Percentiles rank a stretch among this genome's conserved stretches.
Evolutionary conservation across 1,140 invertebrate genomes (phyloP).

Genomic region (Galendromus occidentalis): DNA sequence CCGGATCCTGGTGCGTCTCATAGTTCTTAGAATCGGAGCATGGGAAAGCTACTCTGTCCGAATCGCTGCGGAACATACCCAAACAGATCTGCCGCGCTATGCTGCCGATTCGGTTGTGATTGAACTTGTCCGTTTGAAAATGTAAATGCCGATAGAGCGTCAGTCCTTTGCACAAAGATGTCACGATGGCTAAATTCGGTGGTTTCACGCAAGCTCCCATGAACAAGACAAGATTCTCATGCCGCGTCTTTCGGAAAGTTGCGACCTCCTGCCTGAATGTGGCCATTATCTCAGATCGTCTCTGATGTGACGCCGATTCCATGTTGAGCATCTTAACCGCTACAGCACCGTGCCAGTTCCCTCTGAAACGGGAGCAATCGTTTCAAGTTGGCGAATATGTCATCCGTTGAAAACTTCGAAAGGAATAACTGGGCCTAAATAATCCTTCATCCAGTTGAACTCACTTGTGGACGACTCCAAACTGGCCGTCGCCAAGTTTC

Average conservation of each 20-base stretch:
- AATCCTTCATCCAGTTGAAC: too few species aligned
- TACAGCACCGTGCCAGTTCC: constrained; percentile 93
- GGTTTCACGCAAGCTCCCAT: constrained; percentile 99
- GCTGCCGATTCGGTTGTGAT: constrained; percentile 72
- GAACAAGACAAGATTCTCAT: constrained; percentile 95
- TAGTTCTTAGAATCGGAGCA: too few species aligned
- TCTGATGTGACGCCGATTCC: constrained; percentile 37
- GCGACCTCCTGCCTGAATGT: constrained; percentile 86
- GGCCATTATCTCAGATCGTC: constrained; percentile 75
- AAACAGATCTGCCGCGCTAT: constrained; percentile 94
- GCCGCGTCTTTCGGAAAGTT: constrained; percentile 86
- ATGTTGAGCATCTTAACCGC: constrained; percentile 94
- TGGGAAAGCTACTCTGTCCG: too few species aligned
- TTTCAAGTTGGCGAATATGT: too few species aligned
- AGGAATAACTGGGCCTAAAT: too few species aligned
- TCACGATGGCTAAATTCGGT: constrained; percentile 87
- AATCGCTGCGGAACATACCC: constrained; percentile 32
- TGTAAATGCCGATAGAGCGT: constrained; percentile 87
- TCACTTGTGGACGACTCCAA: constrained; percentile 72
- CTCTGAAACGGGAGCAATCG: constrained; percentile 42
- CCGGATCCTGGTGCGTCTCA: too few species aligned
- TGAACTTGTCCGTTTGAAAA: constrained; percentile 76
- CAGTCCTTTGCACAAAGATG: constrained; percentile 81
- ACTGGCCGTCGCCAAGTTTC: constrained; percentile 62
- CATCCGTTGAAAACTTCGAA: too few species aligned